Base-by-base conservation (phyloP, 2,888 invertebrate species). In the Holacanthella duospinosa region DNA sequence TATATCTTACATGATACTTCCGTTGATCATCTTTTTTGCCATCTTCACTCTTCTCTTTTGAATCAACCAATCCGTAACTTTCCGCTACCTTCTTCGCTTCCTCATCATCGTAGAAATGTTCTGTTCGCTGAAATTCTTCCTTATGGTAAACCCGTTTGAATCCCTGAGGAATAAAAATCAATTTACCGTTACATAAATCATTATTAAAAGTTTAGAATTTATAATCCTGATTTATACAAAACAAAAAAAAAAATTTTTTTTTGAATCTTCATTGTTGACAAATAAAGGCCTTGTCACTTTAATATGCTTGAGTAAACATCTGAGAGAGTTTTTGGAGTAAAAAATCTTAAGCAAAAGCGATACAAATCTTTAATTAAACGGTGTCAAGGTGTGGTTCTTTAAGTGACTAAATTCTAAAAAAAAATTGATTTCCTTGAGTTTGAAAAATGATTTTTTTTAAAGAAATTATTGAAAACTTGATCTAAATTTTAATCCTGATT, bases 91-190 rank as follows among this genome's bases (percentile, higher is more conserved):
- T 58, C 44, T 68, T 71, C 6, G 71, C 71, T 58, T 73, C 71
- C 64, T 73, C 73, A 48, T 71, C 73, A 60, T 73, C 73, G 58
- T 66, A 73, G 60, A 73, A 73, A 57, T 71, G 71, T 28, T 73
- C 72, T 9, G 69, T 71, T 26, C 69, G 58, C 56, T 70, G 70
- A 59, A 70, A 71, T 59, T 73, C 73, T 60, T 73, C 73, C 55
- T 71, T 73, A 60, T 73, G 73, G 59, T 73, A 73, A n/a, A 73
- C 71, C n/a, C 71, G 64, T 55, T 73, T 73, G 65, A 73, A 73
- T 9, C 73, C 73, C 73, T 71, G 60, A 4, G 59, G 63, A 28
- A 61, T 21, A 55, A 55, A 12, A n/a, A 48, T 48, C 4, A 36
- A 36, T 12, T 36, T 36, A 36, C 6, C 36, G 36, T 16, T 36